Base-by-base conservation (phyloP, 64 coral and sea anemone species). In the Anthopleura sola region DNA sequence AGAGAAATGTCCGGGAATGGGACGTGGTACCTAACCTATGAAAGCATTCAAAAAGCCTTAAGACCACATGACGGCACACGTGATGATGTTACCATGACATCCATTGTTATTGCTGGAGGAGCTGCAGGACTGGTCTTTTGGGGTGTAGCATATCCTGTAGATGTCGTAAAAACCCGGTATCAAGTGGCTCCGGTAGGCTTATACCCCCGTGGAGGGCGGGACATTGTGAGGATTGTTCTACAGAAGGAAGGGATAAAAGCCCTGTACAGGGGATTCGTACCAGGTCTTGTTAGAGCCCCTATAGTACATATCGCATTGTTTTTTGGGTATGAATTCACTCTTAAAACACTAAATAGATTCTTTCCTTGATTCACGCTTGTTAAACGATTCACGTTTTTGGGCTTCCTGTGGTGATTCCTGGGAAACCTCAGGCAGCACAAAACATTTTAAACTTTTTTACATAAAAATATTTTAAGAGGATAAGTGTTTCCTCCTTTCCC, bases 21-120 rank as follows among this genome's bases (percentile, higher is more conserved):
- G 20, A 68, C 68, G 53, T 95, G 78, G 89, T 95, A 86, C 83
- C 75, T 95, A n/a, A 85, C 85, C 24, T 95, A 95, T 37, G 93
- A 95, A 56, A 81, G 83, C 39, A 14, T 95, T 12, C 48, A 80
- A 36, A 83, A 74, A 28, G 8, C 77, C 18, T 23, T 95, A 24
- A 81, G 81, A 55, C 86, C 93, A 4, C 38, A 26, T 13, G 93
- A 84, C 21, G 55, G 64, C 36, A 56, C 93, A 54, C 88, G 93
- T 19, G 89, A 95, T 28, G 68, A 90, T 14, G 82, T 88, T 6
- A 71, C 88, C 17, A 48, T 79, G 40, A 10, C 89, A 1, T 54
- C 48, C 14, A 90, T 95, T 37, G 80, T 87, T 21, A 9, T 91
- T 49, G 88, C 93, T 21, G 93, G 93, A 1, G 88, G 93, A 20